Conservation (phyloP, 2,113 vertebrate species). For the Crotalus tigris region DNA sequence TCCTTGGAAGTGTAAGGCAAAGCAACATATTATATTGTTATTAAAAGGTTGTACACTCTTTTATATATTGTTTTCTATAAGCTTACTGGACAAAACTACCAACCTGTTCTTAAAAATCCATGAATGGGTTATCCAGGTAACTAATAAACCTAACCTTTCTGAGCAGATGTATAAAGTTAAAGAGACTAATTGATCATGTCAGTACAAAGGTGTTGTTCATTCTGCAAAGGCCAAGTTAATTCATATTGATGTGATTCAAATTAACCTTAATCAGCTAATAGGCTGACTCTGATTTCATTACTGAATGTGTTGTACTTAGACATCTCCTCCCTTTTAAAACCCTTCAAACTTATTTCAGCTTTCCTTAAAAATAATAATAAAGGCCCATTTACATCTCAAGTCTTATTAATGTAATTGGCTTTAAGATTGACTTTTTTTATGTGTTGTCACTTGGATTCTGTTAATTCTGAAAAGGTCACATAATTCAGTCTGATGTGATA, state of each 20-base stretch:
- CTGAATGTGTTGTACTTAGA: conserved; percentile 71
- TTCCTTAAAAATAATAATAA: conserved; percentile 62
- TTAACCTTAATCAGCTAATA: conserved; percentile 81
- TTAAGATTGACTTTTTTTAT: conserved; percentile 62
- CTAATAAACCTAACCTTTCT: conserved; percentile 82
- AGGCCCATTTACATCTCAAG: conserved; percentile 66
- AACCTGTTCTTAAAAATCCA: conserved; percentile 64
- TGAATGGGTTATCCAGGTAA: conserved; percentile 66
- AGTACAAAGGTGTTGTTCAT: conserved; percentile 76
- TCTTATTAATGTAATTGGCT: conserved; percentile 60
- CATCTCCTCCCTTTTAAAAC: conserved; percentile 68
- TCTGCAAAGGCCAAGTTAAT: conserved; percentile 79
- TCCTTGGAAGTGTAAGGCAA: neutral
- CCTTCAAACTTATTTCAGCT: conserved; percentile 55
- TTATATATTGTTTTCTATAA: neutral
- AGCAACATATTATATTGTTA: neutral
- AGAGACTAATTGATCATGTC: conserved; percentile 81
- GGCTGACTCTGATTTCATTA: conserved; percentile 73
- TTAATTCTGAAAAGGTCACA: conserved; percentile 68
- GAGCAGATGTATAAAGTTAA: conserved; percentile 69
- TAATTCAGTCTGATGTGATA: conserved; percentile 62
- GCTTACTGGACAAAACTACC: neutral
- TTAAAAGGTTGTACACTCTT: conserved; percentile 3
- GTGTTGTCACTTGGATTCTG: conserved; percentile 63
- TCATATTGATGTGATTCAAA: conserved; percentile 82